Conservation (phyloP, 1,140 invertebrate species). For the Oreohelix idahoensis region DNA sequence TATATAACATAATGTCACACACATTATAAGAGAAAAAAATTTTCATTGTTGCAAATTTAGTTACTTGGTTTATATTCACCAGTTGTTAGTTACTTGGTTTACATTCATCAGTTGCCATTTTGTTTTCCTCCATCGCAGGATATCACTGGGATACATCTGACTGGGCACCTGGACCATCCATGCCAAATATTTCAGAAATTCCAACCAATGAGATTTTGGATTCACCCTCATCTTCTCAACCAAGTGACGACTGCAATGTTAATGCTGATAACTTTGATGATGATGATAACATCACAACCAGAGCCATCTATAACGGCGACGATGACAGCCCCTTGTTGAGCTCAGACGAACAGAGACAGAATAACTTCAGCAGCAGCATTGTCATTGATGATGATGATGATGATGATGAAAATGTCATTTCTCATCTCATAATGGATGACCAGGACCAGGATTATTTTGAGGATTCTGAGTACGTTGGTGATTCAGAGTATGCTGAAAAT, state of each 20-base stretch:
- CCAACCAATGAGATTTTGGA: constrained; percentile 91
- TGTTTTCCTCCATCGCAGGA: constrained; percentile 75
- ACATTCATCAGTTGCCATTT: too few species aligned
- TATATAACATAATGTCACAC: too few species aligned
- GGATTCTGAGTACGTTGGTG: constrained; percentile 82
- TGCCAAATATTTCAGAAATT: constrained; percentile 93
- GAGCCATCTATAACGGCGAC: constrained; percentile 77
- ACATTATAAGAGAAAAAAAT: too few species aligned
- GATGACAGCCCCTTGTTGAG: constrained; percentile 34
- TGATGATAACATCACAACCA: constrained; percentile 36
- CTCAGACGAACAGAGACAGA: constrained; percentile 18
- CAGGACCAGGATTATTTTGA: constrained; percentile 77
- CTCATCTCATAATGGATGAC: constrained; percentile 67
- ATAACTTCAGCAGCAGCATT: not conserved
- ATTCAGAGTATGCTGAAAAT: constrained; percentile 77
- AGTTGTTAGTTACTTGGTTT: too few species aligned
- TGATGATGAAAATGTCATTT: constrained; percentile 21
- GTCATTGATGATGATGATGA: constrained; percentile 17
- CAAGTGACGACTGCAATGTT: constrained; percentile 88
- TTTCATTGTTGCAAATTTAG: too few species aligned
- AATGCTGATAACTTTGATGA: constrained; percentile 55
- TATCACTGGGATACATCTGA: constrained; percentile 98
- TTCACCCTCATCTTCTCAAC: constrained; percentile 81
- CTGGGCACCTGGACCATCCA: constrained; percentile 83
- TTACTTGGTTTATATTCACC: too few species aligned